A percentile compares a stretch with the other conserved stretches of the same genome.
Evolutionary conservation across 2,113 vertebrate genomes (phyloP).

Genomic region (Otolemur garnettii): DNA sequence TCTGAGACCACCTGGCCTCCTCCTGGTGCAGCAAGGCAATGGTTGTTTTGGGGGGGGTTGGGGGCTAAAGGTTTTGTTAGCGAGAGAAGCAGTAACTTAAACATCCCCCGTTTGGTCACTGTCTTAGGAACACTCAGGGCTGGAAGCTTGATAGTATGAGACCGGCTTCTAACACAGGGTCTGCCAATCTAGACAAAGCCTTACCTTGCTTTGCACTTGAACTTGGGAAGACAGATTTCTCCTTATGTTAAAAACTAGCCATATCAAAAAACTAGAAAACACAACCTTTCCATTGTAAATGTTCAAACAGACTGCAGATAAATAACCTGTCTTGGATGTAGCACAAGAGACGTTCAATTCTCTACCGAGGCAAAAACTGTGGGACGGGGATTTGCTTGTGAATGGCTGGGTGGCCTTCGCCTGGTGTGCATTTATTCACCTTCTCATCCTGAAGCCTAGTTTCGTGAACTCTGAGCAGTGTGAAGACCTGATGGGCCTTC

Average conservation of each 20-base stretch:
- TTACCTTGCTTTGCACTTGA: background rate
- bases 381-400: background rate
- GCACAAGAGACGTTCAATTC: background rate
- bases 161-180: background rate
- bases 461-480: background rate
- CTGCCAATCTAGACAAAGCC: background rate
- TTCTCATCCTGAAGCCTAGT: background rate
- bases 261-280: background rate
- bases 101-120: background rate
- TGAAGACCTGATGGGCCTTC: background rate
- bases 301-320: background rate
- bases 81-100: background rate
- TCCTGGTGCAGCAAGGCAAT: rapidly evolving
- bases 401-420: background rate
- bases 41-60: rapidly evolving
- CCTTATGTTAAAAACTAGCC: background rate
- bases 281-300: background rate
- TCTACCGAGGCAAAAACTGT: background rate
- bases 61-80: background rate
- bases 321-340: background rate
- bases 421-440: background rate
- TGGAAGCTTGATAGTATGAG: background rate
- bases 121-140: background rate
- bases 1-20: background rate
- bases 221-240: background rate